Evolutionary conservation across 2,113 vertebrate species (phyloP), one percentile per base, ranked within the genome.

Genomic region (Sylvietta virens): DNA sequence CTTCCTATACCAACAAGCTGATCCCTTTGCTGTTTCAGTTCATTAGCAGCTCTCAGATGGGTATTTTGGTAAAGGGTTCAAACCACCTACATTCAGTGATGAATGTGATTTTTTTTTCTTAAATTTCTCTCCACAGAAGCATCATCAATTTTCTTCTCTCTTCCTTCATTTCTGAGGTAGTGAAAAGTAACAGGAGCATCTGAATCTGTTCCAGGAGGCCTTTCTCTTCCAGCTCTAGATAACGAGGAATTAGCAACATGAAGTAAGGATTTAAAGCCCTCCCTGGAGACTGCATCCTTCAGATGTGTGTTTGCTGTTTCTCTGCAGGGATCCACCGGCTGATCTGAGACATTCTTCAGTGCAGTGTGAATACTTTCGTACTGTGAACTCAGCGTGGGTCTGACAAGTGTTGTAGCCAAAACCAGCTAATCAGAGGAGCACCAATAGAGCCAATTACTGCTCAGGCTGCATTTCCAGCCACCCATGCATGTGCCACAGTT

Each of bases 281-380:
- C 82, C 71, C 39, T 60, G 44, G 85, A 89, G 86, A 60, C 72
- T 0, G 0, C 69, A 80, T 95, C 82, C 81, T 87, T 95, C 81
- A 93, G 93, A 89, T 90, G 77, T 74, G 64, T 86, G 72, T 95
- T 95, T 97, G 94, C 91, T 95, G 71, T 88, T 94, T 88, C 94
- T 83, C 96, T 69, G 80, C 83, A 78, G 92, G 96, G 73, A 94
- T 89, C 81, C 85, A 40, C 81, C 0, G 1, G 37, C 86, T 93
- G 87, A 94, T 92, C 91, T 74, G 92, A 97, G 91, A 71, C 0
- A 6, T 73, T 96, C 94, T 82, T 84, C 92, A 74, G 82, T 78
- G 81, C 67, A 81, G 35, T 5, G 1, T 61, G 88, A 95, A 89
- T 91, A 54, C 80, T 94, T 74, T 4, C 28, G 57, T 69, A 15